phyloP scores from a whole-genome alignment of 2,113 vertebrate genomes.

The Cnemophilus loriae region DNA sequence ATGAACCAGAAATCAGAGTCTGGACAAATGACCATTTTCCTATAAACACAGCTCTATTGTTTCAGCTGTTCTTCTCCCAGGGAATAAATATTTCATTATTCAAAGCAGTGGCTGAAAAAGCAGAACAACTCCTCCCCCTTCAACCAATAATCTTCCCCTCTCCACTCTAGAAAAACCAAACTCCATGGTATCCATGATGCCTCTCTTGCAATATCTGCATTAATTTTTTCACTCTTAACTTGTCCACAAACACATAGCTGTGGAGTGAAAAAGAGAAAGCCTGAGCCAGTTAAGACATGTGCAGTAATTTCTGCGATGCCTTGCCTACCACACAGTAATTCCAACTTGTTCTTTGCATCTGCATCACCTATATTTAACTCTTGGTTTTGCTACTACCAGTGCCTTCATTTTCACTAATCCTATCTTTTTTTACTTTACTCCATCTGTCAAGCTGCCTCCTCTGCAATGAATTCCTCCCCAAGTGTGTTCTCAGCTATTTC shows the following conservation, averaged over 20 bases:
- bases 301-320: not conserved
- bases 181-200: not conserved
- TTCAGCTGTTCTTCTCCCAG: conserved; percentile 57
- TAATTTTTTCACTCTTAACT: not conserved
- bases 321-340: not conserved
- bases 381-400: not conserved
- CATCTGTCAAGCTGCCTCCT: not conserved
- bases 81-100: conserved; percentile 72
- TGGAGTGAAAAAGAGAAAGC: not conserved
- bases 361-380: not conserved
- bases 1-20: conserved; percentile 70
- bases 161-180: not conserved
- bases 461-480: not conserved
- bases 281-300: fast-evolving
- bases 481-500: not conserved
- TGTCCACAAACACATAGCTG: not conserved
- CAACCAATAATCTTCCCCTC: not conserved
- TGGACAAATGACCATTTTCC: conserved; percentile 74
- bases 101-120: conserved; percentile 54
- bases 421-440: not conserved
- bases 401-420: not conserved
- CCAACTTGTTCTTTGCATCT: not conserved
- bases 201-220: not conserved
- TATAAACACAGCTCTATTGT: conserved; percentile 76
- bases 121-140: conserved; percentile 28